Evolutionary conservation across 2,888 invertebrate genomes (phyloP), one percentile per base, ranked within the genome.

Genomic region (Idaea aversata): DNA sequence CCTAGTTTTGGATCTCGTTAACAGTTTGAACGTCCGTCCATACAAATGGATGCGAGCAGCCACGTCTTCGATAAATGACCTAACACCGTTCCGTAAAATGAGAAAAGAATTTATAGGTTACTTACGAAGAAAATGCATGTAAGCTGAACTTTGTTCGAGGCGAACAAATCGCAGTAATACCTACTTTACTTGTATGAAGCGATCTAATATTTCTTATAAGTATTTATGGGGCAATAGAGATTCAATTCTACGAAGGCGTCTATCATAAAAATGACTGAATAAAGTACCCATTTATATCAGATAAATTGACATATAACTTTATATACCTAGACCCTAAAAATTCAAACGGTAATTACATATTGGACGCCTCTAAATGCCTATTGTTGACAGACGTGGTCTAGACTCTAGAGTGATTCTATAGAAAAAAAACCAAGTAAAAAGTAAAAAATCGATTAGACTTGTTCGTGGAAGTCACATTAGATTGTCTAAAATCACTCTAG

Each of bases 11-110:
- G 67, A 67, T 65, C 62, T 61, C 57, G 60, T 63, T 66, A 63
- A 63, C 63, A 63, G 62, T 61, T 63, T 10, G 59, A 63, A 61
- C 67, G 65, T 61, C 59, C 58, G 16, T 63, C 64, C 61, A 64
- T 69, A 65, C 68, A 75, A 74, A 65, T 72, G 74, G 72, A 59
- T 66, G 60, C 75, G 72, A 72, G 34, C 74, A 64, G 73, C 75
- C 82, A 82, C 85, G 83, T 82, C 78, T 76, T 79, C 82, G 84
- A 85, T 87, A 86, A 86, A 89, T 86, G 88, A 88, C 86, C 84
- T 81, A 77, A 78, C 80, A 63, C 71, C 71, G 67, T 67, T 69
- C 70, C 83, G 83, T 85, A 83, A 86, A 88, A 89, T 88, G 88
- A 83, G 86, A 77, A 82, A 84, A 81, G 83, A 86, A 87, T 88